Base-by-base conservation (phyloP, 2,888 invertebrate genomes). In the Drosophila meridiana region DNA sequence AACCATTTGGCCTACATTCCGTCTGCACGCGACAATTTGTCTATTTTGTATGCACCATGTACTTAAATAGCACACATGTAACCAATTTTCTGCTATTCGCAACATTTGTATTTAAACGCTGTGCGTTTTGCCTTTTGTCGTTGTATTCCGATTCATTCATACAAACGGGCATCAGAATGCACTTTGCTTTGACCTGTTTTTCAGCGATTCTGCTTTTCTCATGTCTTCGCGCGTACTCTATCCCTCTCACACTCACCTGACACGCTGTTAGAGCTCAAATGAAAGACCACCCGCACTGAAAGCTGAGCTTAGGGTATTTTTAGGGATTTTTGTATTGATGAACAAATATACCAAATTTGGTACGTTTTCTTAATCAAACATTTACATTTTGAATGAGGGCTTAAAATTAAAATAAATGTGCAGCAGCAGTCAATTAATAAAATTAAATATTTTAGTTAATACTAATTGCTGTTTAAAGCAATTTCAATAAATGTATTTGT, bases 1-100 rank as follows among this genome's bases (percentile, higher is more conserved):
- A 75, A 74, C 63, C 74, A 55, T 69, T 73, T 75, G 83, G 73
- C 84, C 78, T 70, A 80, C 69, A 72, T 87, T 79, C 53, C 32
- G 28, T 61, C 69, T 72, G 72, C 77, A 77, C 81, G 72, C 81
- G 65, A 78, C 73, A 36, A 52, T 34, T 59, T 40, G 28, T 43
- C 34, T 56, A n/a, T n/a, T 66, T 14, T 36, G 20, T 45, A 20
- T 38, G 40, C 13, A 28, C 4, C 11, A 20, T 52, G 63, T 60
- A 48, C 30, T 55, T 55, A 28, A 34, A 34, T 6, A 52, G 11
- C 34, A 43, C 34, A 43, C 42, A 42, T 42, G 42, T n/a, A n/a
- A 76, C 69, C 26, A 60, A 73, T 69, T 69, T 68, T 55, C 32
- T 43, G 62, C 60, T 56, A 70, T 73, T 80, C 57, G 62, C 78